Conservation (phyloP, 2,888 invertebrate genomes). For the Agrilus cyanescens region DNA sequence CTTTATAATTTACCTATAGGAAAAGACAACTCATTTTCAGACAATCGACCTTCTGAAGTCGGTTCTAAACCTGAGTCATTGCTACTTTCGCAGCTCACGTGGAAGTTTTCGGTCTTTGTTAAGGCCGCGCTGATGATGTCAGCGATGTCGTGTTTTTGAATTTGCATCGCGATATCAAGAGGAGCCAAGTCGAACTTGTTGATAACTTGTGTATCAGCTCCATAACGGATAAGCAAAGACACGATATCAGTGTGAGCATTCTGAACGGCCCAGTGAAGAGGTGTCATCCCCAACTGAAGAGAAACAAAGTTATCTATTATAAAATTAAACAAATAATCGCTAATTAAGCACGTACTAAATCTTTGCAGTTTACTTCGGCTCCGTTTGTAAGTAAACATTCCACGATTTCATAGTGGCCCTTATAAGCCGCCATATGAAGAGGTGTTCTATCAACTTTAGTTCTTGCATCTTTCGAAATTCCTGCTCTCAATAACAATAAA, state of each 20-base stretch:
- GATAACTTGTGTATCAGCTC: constrained; percentile 54
- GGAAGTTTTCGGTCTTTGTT: constrained; percentile 21
- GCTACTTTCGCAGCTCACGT: constrained; percentile 20
- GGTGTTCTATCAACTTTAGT: constrained; percentile 90
- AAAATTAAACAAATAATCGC: not conserved
- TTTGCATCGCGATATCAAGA: constrained; percentile 52
- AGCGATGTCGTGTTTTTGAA: constrained; percentile 48
- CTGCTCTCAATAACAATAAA: constrained; percentile 70
- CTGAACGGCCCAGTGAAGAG: constrained; percentile 89
- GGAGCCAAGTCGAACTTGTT: constrained; percentile 69
- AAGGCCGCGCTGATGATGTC: constrained; percentile 39
- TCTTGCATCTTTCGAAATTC: constrained; percentile 76
- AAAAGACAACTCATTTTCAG: constrained; percentile 11
- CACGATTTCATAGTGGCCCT: constrained; percentile 67
- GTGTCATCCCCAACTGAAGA: constrained; percentile 71
- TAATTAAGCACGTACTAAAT: constrained; percentile 50
- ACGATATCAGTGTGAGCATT: constrained; percentile 62
- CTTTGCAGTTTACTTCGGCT: constrained; percentile 61
- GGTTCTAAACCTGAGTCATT: constrained; percentile 9
- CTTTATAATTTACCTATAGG: constrained; percentile 15
- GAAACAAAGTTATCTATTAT: constrained; percentile 2
- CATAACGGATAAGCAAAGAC: constrained; percentile 54
- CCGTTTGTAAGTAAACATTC: constrained; percentile 54
- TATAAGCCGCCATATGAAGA: constrained; percentile 77
- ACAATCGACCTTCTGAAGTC: constrained; percentile 7